Conservation (phyloP, 1,140 invertebrate species). For the Brachionus koreanus region DNA sequence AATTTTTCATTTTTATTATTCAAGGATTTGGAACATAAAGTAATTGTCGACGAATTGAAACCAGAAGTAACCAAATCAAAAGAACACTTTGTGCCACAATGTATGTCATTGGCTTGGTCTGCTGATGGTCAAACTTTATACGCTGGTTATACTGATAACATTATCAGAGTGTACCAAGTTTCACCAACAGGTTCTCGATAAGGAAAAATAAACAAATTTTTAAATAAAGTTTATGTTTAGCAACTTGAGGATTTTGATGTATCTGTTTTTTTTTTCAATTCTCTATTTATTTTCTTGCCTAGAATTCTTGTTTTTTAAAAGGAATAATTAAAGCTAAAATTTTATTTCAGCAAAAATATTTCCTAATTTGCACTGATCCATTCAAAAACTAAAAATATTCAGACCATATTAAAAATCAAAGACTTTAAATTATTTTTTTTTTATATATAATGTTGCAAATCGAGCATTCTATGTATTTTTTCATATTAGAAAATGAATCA, state of each 20-base stretch:
- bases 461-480: background rate
- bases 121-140: constrained; percentile 97
- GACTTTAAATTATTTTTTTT: background rate
- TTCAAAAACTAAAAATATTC: background rate
- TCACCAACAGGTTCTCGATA: background rate
- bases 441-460: background rate
- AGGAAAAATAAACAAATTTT: constrained; percentile 28
- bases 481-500: background rate
- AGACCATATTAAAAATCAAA: background rate
- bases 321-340: background rate
- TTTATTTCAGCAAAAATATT: background rate
- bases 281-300: background rate
- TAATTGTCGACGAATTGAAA: constrained; percentile 95
- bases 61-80: constrained; percentile 74
- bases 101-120: constrained; percentile 96
- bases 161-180: constrained; percentile 76
- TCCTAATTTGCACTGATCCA: background rate
- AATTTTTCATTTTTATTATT: background rate
- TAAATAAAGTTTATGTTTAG: constrained; percentile 6
- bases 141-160: constrained; percentile 97
- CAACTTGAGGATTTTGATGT: background rate
- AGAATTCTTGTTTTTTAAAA: background rate
- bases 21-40: constrained; percentile 95
- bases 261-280: background rate
- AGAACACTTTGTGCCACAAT: constrained; percentile 72